phyloP scores from a whole-genome alignment of 1,140 invertebrate genomes.

The Drosophila leontia region DNA sequence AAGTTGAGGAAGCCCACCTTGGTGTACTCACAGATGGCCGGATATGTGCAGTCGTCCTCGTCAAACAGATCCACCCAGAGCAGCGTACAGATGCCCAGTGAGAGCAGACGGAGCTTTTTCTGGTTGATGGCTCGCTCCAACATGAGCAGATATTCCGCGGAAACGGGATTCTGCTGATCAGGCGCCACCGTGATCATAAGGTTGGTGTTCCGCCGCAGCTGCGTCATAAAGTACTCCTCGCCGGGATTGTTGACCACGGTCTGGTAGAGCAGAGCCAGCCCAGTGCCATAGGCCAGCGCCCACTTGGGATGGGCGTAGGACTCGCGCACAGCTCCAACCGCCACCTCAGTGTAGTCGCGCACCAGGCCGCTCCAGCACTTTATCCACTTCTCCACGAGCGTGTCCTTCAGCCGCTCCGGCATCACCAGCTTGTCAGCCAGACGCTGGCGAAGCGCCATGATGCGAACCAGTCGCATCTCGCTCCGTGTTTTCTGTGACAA shows the following conservation, averaged over 20 bases:
- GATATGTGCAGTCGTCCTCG: conserved; percentile 88
- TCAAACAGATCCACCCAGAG: conserved; percentile 91
- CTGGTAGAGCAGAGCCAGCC: conserved; percentile 45
- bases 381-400: conserved; percentile 88
- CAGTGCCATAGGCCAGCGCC: conserved; percentile 84
- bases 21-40: conserved; percentile 90
- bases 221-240: conserved; percentile 56
- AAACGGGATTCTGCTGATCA: conserved; percentile 88
- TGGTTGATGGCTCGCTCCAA: conserved; percentile 89
- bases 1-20: conserved; percentile 88
- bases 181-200: conserved; percentile 89
- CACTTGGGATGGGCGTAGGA: conserved; percentile 87
- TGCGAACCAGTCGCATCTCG: conserved; percentile 61
- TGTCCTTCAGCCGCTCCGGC: conserved; percentile 87
- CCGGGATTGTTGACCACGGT: conserved; percentile 60
- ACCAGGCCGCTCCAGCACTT: conserved; percentile 88
- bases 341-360: conserved; percentile 88
- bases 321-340: conserved; percentile 86
- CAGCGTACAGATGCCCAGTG: conserved; percentile 90
- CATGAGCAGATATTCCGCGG: conserved; percentile 88
- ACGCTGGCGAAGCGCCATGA: conserved; percentile 61
- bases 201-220: conserved; percentile 84
- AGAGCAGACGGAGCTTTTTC: conserved; percentile 88
- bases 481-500: conserved; percentile 24
- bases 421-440: conserved; percentile 58